These are phyloP conservation scores for Cyprinodon variegatus DNA, from an alignment of 2,113 vertebrate species.

Conservation along the genomic window DNA sequence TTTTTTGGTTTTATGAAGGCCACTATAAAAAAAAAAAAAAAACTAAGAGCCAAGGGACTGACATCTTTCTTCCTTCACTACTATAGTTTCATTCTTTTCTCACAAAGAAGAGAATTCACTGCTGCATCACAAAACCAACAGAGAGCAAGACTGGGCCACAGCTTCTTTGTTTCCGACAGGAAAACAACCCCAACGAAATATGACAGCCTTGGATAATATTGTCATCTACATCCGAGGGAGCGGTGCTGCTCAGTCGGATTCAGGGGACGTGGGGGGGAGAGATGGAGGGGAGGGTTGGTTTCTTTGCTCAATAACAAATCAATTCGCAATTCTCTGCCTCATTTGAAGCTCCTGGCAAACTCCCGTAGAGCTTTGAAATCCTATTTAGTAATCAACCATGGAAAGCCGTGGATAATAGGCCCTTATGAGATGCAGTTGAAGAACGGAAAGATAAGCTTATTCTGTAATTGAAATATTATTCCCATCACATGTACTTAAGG, in stretches of 20 bases:
- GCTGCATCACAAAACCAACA: slow-evolving; percentile 25
- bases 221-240: slow-evolving; percentile 37
- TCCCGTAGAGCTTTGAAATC: slow-evolving; percentile 64
- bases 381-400: slow-evolving; percentile 75
- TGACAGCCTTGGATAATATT: slow-evolving; percentile 43
- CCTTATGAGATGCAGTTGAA: slow-evolving; percentile 67
- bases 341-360: slow-evolving; percentile 62
- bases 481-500: slow-evolving; percentile 45
- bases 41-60: slow-evolving; percentile 32
- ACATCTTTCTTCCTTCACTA: slow-evolving; percentile 36
- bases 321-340: slow-evolving; percentile 72
- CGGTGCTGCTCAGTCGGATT: slow-evolving; percentile 9
- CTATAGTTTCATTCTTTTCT: slow-evolving; percentile 16
- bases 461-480: slow-evolving; percentile 75
- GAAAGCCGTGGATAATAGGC: slow-evolving; percentile 71
- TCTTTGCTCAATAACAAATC: slow-evolving; percentile 65
- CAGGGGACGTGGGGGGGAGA: not conserved
- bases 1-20: slow-evolving; percentile 39
- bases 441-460: slow-evolving; percentile 66
- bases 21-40: slow-evolving; percentile 26
- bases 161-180: slow-evolving; percentile 19
- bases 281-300: slow-evolving; percentile 23
- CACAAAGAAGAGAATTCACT: slow-evolving; percentile 13
- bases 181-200: slow-evolving; percentile 25
- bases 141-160: not conserved